Base-by-base conservation (phyloP, 2,113 vertebrate genomes). In the Malurus alboscapulatus region DNA sequence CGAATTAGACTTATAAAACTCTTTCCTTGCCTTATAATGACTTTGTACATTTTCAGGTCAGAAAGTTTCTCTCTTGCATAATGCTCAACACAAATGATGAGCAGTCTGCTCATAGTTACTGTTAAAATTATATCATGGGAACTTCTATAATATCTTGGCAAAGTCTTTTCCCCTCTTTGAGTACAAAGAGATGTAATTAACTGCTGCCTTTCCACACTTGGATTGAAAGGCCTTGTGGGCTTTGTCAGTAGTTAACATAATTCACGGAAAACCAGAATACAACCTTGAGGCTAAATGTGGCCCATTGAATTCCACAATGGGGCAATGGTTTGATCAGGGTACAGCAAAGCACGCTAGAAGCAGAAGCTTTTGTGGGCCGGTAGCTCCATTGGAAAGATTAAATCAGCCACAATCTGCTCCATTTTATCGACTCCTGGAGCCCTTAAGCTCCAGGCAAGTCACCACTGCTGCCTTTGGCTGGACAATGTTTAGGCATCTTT, bases 271-370 rank as follows among this genome's bases (percentile, higher is more conserved):
- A 89, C n/a, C 57, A 80, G 93, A 94, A 90, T 65, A 77, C 68
- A 92, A 87, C 84, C 91, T 94, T 89, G 58, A 91, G 90, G 92
- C 79, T 95, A 90, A 96, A 93, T 72, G 84, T 90, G 76, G 88
- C 50, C 81, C 74, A 91, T 76, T 93, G 80, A 94, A 80, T 76
- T 92, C 90, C 85, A 95, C 84, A 80, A 80, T 57, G 54, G 58
- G 71, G 50, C 57, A 81, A 77, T 71, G 87, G 75, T 62, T 93
- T 91, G 74, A 81, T 92, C 72, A 45, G 57, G 79, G 67, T 57
- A 84, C 38, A 84, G 85, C 57, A 89, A 83, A 82, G 32, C 66
- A 78, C 18, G 73, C 77, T 82, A 86, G 77, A 50, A 97, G 66
- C 85, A 93, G 91, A 97, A 85, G 61, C 29, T 67, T 95, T 93